Evolutionary conservation across 64 coral and sea anemone species (phyloP), one percentile per base, ranked within the genome.

Genomic region (Stylophora pistillata): DNA sequence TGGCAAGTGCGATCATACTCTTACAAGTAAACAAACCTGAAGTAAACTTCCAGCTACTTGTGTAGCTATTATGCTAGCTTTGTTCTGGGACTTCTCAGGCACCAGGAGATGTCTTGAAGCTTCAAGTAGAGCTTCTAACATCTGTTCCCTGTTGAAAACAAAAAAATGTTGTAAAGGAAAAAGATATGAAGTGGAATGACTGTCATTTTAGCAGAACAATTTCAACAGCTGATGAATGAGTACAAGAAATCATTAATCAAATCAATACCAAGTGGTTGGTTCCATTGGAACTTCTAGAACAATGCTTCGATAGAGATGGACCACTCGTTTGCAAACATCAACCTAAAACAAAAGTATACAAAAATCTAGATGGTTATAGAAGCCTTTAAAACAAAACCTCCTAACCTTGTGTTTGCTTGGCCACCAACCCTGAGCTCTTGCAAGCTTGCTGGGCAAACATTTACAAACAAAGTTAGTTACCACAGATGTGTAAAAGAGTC

Each of bases 261-360:
- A 47, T 47, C 7, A 4, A 85, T 92, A 98, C 96, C 96, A 98
- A 56, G 96, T 98, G 60, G 85, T 92, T 16, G 85, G 16, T 86
- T 94, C 96, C 96, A 98, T 98, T 32, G 92, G 80, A 28, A 94
- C 93, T 74, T 98, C 96, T 27, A 98, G 74, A 12, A 98, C 96
- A 77, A 98, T 91, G 58, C 87, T 94, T 37, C 96, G 85, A 64
- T 94, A 98, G 15, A 98, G 76, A 71, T 95, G 93, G n/a, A 98
- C 89, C 31, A 98, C 96, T 58, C 96, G 88, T 37, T 85, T 94
- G 80, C 92, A 98, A 23, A 98, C 76, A 87, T 98, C 89, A 98
- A 98, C 96, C 96, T 98, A 72, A 0, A 56, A 74, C 69, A 11
- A 60, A 9, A n/a, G 13, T 69, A 89, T 41, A 21, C 58, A 55